phyloP scores from a whole-genome alignment of 2,113 vertebrate genomes.

The Hipposideros armiger region DNA sequence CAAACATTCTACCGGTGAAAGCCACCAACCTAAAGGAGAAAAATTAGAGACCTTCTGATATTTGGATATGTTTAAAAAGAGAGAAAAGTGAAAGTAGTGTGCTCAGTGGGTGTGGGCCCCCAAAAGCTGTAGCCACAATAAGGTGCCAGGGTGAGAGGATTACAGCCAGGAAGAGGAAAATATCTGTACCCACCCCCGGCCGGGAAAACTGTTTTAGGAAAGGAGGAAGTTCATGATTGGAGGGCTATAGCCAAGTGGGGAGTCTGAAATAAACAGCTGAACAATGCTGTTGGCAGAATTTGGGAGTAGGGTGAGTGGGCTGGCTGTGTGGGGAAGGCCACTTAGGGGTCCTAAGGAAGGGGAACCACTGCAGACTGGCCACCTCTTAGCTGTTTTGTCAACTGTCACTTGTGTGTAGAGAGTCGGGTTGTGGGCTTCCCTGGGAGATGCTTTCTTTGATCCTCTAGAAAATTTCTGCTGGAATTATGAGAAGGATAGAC shows the following conservation, averaged over 20 bases:
- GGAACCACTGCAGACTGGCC: neutral
- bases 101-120: neutral
- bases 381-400: neutral
- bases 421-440: neutral
- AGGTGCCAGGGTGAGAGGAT: neutral
- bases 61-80: slow-evolving; percentile 43
- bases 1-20: slow-evolving; percentile 31
- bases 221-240: neutral
- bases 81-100: neutral
- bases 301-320: neutral
- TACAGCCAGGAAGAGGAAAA: neutral
- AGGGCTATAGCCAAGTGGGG: neutral
- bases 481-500: neutral
- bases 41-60: slow-evolving; percentile 50
- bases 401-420: neutral
- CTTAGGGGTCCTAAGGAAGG: neutral
- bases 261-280: neutral
- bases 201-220: neutral
- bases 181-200: neutral
- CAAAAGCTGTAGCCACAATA: neutral
- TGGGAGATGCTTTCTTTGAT: neutral
- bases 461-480: neutral
- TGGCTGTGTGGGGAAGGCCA: neutral
- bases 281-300: neutral
- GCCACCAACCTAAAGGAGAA: slow-evolving; percentile 45